phyloP scores from a whole-genome alignment of 2,888 invertebrate species.

The Metalampra italica region DNA sequence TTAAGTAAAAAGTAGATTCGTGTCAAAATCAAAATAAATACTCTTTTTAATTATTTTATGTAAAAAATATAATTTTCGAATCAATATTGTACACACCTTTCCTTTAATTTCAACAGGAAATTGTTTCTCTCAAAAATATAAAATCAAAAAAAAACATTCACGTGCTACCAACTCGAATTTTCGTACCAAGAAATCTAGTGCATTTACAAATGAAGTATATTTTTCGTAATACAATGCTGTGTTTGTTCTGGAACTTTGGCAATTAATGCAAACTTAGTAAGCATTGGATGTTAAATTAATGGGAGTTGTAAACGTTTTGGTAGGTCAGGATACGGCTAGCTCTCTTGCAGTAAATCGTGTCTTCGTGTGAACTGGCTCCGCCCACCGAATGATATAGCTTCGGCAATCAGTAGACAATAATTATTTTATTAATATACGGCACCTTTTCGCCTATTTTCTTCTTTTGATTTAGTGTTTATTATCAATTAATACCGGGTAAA shows the following conservation, averaged over 20 bases:
- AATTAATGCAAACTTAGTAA: not conserved
- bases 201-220: not conserved
- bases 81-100: constrained; percentile 38
- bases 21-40: too few species aligned
- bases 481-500: constrained; percentile 47
- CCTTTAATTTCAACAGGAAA: constrained; percentile 49
- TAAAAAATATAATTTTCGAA: constrained; percentile 13
- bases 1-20: too few species aligned
- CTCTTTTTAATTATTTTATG: not conserved
- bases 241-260: not conserved
- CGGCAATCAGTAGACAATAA: constrained; percentile 57
- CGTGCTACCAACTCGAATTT: constrained; percentile 39
- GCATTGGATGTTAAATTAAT: not conserved
- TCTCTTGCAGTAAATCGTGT: constrained; percentile 50
- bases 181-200: constrained; percentile 7
- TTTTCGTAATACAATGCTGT: constrained; percentile 9
- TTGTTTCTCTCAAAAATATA: constrained; percentile 47
- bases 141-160: constrained; percentile 38
- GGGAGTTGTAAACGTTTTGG: not conserved
- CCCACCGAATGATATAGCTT: constrained; percentile 50
- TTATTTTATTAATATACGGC: constrained; percentile 68
- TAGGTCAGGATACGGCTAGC: constrained; percentile 12
- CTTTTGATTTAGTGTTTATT: constrained; percentile 53
- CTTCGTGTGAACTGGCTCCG: constrained; percentile 65
- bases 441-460: constrained; percentile 57